A percentile compares a stretch with the other conserved stretches of the same genome.
Evolutionary conservation across 2,888 invertebrate genomes (phyloP).

Genomic region (Eupithecia exiguata): DNA sequence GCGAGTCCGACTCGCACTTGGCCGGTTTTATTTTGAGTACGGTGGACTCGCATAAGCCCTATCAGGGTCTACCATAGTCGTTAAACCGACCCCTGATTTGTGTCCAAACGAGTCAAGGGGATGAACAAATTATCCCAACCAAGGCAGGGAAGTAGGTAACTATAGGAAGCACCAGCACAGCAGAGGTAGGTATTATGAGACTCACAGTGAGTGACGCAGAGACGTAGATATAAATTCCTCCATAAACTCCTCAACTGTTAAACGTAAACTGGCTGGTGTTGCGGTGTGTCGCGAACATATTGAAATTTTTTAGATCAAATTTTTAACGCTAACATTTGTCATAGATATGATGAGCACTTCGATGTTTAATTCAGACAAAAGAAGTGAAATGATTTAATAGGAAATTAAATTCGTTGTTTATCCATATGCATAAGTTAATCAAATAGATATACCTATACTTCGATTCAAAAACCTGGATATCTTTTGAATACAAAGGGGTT

Average conservation of each 20-base stretch:
- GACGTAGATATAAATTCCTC: neutral
- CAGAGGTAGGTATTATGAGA: neutral
- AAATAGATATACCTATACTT: neutral
- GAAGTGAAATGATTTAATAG: conserved; percentile 3
- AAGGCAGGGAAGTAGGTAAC: neutral
- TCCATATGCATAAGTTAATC: neutral
- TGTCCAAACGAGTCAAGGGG: too few species aligned
- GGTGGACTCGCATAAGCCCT: too few species aligned
- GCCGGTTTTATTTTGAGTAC: too few species aligned
- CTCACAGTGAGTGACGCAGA: neutral
- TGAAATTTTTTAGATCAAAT: neutral
- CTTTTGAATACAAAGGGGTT: too few species aligned
- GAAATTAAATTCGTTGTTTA: conserved; percentile 19
- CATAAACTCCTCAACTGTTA: neutral
- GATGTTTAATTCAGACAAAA: conserved; percentile 11
- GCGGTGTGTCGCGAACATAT: neutral
- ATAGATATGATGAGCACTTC: neutral
- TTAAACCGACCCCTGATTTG: too few species aligned
- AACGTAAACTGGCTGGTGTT: neutral
- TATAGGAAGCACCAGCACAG: neutral
- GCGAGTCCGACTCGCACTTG: too few species aligned
- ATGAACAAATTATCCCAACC: neutral
- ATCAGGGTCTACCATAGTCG: too few species aligned
- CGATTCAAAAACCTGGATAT: too few species aligned
- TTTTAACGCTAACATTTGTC: neutral